These are phyloP conservation scores for Aradus depressus DNA, from an alignment of 2,888 invertebrate genomes.

Conservation along the genomic window DNA sequence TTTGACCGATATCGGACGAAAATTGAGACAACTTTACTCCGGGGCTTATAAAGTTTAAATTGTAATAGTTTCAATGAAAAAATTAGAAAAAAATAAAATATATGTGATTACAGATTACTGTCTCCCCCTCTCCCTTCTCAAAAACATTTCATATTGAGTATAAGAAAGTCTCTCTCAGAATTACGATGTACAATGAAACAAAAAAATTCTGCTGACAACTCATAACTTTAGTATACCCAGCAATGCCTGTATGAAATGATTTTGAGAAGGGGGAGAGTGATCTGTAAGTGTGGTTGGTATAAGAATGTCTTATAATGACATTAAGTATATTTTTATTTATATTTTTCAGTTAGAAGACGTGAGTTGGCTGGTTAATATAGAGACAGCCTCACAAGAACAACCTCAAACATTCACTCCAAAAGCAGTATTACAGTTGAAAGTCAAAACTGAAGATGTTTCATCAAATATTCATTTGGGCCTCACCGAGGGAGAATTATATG, in stretches of 20 bases:
- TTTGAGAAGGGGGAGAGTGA: too few species aligned
- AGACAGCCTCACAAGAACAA: slow-evolving; percentile 41
- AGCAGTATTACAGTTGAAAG: slow-evolving; percentile 41
- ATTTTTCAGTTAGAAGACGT: slow-evolving; percentile 41
- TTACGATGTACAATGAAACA: too few species aligned
- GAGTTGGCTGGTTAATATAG: slow-evolving; percentile 46
- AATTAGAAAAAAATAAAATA: too few species aligned
- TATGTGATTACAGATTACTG: too few species aligned
- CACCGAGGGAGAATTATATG: slow-evolving; percentile 41
- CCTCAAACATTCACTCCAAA: slow-evolving; percentile 40
- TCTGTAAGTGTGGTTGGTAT: neutral
- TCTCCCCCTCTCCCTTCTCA: too few species aligned
- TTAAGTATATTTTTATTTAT: neutral
- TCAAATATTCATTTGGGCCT: slow-evolving; percentile 41
- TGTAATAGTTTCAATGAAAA: too few species aligned
- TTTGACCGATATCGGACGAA: too few species aligned
- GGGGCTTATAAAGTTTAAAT: too few species aligned
- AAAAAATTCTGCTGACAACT: too few species aligned
- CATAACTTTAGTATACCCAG: neutral
- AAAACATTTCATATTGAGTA: too few species aligned
- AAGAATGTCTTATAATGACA: neutral
- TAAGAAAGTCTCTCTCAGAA: too few species aligned
- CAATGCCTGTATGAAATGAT: neutral
- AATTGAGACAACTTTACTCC: too few species aligned
- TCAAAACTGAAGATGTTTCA: slow-evolving; percentile 32